Conservation (phyloP, 2,113 vertebrate genomes). For the Amblyopsis rosae region DNA sequence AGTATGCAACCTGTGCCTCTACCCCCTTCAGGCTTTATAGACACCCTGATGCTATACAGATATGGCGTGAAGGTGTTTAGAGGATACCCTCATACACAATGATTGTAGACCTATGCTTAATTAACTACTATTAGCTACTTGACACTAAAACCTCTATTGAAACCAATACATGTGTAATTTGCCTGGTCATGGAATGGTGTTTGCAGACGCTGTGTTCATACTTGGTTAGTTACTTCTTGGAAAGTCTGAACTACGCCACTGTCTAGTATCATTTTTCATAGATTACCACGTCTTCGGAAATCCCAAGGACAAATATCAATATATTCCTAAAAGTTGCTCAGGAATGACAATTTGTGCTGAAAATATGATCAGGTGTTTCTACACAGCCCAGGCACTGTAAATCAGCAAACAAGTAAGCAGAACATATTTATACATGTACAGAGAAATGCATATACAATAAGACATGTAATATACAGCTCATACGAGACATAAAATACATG, state of each 20-base stretch:
- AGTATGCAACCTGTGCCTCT: neutral
- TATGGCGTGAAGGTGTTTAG: no score
- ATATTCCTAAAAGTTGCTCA: neutral
- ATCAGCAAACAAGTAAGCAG: no score
- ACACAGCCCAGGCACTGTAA: no score
- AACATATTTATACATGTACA: no score
- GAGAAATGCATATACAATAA: no score
- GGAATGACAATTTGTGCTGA: no score
- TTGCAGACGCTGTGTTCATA: neutral
- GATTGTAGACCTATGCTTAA: neutral
- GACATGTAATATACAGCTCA: no score
- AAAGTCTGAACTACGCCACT: slow-evolving; percentile 17
- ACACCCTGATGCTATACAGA: no score
- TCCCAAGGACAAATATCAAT: slow-evolving; percentile 4
- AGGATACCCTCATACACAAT: slow-evolving; percentile 7
- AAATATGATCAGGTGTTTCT: no score
- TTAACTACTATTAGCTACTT: neutral
- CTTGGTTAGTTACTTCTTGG: neutral
- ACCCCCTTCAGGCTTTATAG: neutral
- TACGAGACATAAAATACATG: no score
- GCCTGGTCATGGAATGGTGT: neutral
- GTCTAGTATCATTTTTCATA: slow-evolving; percentile 1
- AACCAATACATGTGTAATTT: neutral
- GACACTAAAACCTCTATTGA: neutral
- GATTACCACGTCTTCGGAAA: neutral